Percentiles rank a stretch among this genome's conserved stretches.
Conservation (phyloP, 2,888 invertebrate genomes). For the Agrotis ipsilon region DNA sequence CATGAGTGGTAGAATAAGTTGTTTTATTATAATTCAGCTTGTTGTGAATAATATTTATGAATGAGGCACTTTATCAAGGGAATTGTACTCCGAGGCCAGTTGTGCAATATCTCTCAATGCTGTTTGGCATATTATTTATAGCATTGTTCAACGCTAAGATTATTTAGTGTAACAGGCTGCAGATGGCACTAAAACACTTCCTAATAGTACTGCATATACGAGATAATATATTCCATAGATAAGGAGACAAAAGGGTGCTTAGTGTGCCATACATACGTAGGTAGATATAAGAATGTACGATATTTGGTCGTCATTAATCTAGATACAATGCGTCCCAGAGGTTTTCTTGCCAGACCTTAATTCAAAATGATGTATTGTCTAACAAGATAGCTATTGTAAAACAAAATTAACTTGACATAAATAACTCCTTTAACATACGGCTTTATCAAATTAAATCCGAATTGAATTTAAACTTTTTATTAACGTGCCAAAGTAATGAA, state of each 20-base stretch:
- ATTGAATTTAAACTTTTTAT: constrained; percentile 35
- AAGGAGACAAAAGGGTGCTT: constrained; percentile 29
- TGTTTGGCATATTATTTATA: constrained; percentile 48
- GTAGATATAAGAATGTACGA: constrained; percentile 39
- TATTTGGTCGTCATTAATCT: constrained; percentile 57
- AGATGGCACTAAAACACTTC: constrained; percentile 50
- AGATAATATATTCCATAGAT: constrained; percentile 44
- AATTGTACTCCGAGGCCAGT: constrained; percentile 19
- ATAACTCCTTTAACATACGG: constrained; percentile 27
- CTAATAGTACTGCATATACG: constrained; percentile 41
- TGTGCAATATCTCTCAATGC: constrained; percentile 40
- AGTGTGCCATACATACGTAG: constrained; percentile 7
- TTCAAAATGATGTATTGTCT: constrained; percentile 62
- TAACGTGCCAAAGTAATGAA: constrained; percentile 46
- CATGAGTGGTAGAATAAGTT: constrained; percentile 34
- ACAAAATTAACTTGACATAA: constrained; percentile 37
- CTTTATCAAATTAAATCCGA: constrained; percentile 23
- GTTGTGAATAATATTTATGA: constrained; percentile 25
- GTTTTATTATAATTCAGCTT: constrained; percentile 10
- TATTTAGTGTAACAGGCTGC: constrained; percentile 46
- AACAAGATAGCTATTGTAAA: constrained; percentile 44
- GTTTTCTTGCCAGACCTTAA: constrained; percentile 57
- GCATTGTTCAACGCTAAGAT: constrained; percentile 37
- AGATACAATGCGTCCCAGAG: constrained; percentile 56
- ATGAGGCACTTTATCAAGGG: constrained; percentile 30